Percentiles rank a stretch among this genome's conserved stretches.
Conservation (phyloP, 2,797 vertebrate genomes). For the Thamnophis elegans region DNA sequence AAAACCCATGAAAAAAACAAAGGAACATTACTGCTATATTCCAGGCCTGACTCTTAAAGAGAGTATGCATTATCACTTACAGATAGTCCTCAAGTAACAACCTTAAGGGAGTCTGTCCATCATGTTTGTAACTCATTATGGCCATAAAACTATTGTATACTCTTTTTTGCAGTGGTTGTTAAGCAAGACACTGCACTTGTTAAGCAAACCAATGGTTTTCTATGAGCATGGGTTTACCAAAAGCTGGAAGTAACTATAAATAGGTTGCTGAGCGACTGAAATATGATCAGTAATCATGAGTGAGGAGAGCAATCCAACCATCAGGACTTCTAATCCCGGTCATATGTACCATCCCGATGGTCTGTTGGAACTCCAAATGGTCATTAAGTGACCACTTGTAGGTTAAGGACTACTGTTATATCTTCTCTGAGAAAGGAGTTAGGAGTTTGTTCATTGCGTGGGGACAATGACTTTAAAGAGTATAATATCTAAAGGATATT, state of each 20-base stretch:
- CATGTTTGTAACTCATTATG: not conserved
- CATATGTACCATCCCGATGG: not conserved
- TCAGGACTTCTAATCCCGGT: not conserved
- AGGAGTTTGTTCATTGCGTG: too few relatives aligned
- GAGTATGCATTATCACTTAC: too few relatives aligned
- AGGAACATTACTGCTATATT: not conserved
- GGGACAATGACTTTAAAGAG: not conserved
- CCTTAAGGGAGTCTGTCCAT: not conserved
- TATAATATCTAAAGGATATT: not conserved
- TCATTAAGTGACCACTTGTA: not conserved
- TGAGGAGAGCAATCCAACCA: not conserved
- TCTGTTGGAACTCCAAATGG: not conserved
- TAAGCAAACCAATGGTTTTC: not conserved
- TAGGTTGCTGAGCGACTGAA: not conserved
- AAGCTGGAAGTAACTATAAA: not conserved
- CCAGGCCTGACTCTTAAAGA: not conserved
- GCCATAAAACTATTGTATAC: not conserved
- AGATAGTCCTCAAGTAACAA: not conserved
- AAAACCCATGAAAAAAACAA: not conserved
- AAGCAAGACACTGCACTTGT: not conserved
- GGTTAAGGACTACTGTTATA: not conserved
- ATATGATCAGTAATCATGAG: not conserved
- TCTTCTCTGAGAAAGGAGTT: not conserved
- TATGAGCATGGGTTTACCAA: not conserved
- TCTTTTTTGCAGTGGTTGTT: not conserved